Percentiles rank a stretch among this genome's conserved stretches.
Conservation (phyloP, 2,113 vertebrate species). For the Catagonus wagneri region DNA sequence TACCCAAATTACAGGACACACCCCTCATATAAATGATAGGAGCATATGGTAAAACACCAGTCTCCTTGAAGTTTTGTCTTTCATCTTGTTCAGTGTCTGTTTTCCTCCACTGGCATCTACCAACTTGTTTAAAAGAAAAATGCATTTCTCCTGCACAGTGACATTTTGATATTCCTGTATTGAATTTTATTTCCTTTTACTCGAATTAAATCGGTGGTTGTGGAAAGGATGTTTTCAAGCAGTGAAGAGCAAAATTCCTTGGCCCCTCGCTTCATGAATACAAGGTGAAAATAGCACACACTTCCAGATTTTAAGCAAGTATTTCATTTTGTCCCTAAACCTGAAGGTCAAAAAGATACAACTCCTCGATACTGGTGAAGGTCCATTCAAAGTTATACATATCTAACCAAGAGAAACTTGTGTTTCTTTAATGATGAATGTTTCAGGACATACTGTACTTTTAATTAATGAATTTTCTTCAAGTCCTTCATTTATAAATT, state of each 20-base stretch:
- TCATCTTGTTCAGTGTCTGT: not conserved
- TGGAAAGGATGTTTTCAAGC: not conserved
- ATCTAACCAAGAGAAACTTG: not conserved
- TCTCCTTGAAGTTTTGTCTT: not conserved
- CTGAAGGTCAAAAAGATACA: not conserved
- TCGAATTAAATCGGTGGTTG: not conserved
- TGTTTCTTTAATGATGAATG: not conserved
- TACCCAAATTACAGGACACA: not conserved
- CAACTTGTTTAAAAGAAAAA: slow-evolving; percentile 26
- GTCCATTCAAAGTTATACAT: not conserved
- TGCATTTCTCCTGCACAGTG: not conserved
- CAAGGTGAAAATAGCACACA: not conserved
- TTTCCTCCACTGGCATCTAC: not conserved
- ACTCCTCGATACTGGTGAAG: not conserved
- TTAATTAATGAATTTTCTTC: not conserved
- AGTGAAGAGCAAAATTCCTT: not conserved
- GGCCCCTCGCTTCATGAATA: not conserved
- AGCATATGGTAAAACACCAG: not conserved
- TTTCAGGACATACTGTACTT: not conserved
- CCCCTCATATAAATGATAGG: not conserved
- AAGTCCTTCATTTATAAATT: slow-evolving; percentile 9
- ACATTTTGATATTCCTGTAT: not conserved
- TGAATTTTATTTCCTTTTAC: not conserved
- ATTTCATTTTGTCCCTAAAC: not conserved
- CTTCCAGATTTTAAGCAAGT: not conserved